Base-by-base conservation (phyloP, 2,888 invertebrate genomes). In the Chirona hameri region DNA sequence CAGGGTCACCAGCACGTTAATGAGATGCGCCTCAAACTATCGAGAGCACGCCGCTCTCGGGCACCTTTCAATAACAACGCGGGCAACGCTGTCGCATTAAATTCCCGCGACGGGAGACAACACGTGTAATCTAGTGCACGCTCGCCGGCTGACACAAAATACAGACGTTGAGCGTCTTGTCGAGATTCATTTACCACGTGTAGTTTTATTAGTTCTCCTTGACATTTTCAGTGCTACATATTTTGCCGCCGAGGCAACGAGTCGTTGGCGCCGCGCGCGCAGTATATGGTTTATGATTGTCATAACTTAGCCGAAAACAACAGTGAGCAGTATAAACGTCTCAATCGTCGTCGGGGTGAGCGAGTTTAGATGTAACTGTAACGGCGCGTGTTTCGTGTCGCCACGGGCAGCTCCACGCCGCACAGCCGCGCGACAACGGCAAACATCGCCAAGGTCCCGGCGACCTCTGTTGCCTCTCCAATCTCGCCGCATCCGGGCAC, bases 221-320 rank as follows among this genome's bases (percentile, higher is more conserved):
- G 76, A 76, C 76, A 76, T 76, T 76, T 76, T 76, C 76, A 76
- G 76, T 76, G 39, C 76, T 39, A 39, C 76, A 76, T 76, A 76
- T 76, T 39, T 76, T 27, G 76, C 76, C 76, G 39, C 39, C 18
- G 2, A 39, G 31, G 76, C n/a, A 27, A 27, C 29, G 69, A 15
- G 69, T n/a, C 69, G 29, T 15, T 0, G 15, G 29, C 29, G 14
- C n/a, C 29, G 27, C 76, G 4, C 39, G 76, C 76, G 18, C 76
- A 76, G 31, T 76, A 39, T 76, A 76, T 27, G 39, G 79, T 79
- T 79, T 79, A 79, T 79, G 79, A 52, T 48, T 52, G 52, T 27
- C 79, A 52, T 79, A 79, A 79, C 79, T 79, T 31, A 27, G 27
- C 48, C 39, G 76, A 39, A 76, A 76, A 76, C 76, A 76, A 76